Conservation (phyloP, 2,113 vertebrate genomes). For the Osmerus mordax region DNA sequence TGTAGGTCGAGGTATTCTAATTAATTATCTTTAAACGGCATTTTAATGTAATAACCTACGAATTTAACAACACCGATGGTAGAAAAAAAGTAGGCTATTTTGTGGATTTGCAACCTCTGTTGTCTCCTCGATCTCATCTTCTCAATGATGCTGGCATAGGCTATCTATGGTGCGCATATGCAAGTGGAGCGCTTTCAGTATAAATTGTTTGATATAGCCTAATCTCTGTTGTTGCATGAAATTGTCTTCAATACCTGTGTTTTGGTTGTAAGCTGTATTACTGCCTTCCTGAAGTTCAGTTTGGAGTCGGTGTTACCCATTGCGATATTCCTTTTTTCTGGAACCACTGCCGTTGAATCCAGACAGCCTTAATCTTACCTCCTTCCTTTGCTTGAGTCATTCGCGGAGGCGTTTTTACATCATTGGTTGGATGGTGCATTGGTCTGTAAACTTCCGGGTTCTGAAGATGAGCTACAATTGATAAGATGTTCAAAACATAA, state of each 20-base stretch:
- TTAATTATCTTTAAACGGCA: no score
- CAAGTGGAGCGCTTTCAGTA: no score
- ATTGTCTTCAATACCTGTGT: conserved; percentile 78
- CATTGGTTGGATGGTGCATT: conserved; percentile 40
- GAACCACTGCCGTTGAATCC: conserved; percentile 39
- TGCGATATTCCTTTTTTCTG: conserved; percentile 45
- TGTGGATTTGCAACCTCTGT: not conserved
- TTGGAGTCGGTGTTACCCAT: conserved; percentile 97
- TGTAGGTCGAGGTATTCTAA: no score
- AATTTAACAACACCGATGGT: not conserved
- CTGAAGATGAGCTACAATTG: not conserved
- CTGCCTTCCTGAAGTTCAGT: conserved; percentile 96
- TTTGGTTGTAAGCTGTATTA: conserved; percentile 97
- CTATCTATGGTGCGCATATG: not conserved
- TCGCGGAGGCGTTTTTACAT: conserved; percentile 54
- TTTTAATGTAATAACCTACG: not conserved
- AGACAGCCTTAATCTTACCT: conserved; percentile 65
- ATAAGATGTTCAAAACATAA: not conserved
- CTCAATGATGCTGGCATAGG: conserved; percentile 41
- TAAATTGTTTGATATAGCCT: not conserved
- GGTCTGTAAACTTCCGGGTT: conserved; percentile 65
- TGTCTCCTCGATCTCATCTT: conserved; percentile 10
- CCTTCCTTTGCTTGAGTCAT: conserved; percentile 60
- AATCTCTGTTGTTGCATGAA: not conserved
- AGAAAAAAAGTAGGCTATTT: not conserved